Evolutionary conservation across 2,797 vertebrate species (phyloP).

Genomic region (Tangara arthus): DNA sequence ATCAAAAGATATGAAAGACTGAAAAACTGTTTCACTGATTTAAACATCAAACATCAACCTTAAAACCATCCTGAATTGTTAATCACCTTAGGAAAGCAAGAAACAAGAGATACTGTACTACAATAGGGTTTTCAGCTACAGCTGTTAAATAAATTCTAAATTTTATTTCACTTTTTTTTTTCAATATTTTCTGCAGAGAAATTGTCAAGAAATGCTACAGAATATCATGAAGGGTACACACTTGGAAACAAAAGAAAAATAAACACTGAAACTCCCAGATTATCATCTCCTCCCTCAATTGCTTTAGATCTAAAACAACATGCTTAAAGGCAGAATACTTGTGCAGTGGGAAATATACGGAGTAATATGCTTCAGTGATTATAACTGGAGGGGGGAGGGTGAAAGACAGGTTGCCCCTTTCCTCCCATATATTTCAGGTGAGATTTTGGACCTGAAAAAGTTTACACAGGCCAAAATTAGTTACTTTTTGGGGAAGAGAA

Average conservation of each 20-base stretch:
- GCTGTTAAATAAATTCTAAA: not conserved
- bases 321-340: not conserved
- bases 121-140: not conserved
- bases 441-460: not conserved
- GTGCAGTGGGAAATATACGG: not conserved
- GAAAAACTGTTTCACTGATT: not conserved
- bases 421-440: not conserved
- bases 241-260: not conserved
- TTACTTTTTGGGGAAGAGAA: not conserved
- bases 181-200: not conserved
- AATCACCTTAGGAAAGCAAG: not conserved
- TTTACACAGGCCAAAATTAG: not conserved
- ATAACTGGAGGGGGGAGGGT: fast-evolving
- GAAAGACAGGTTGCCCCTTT: not conserved
- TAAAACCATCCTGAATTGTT: not conserved
- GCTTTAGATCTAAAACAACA: not conserved
- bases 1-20: not conserved
- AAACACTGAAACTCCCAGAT: not conserved
- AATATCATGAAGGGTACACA: fast-evolving
- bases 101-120: not conserved
- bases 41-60: fast-evolving
- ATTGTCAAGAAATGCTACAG: not conserved
- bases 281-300: not conserved
- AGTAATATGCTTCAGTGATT: not conserved
- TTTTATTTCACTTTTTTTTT: not conserved